Evolutionary conservation across 2,797 vertebrate genomes (phyloP), one percentile per base, ranked within the genome.

Genomic region (Rhinophrynus dorsalis): DNA sequence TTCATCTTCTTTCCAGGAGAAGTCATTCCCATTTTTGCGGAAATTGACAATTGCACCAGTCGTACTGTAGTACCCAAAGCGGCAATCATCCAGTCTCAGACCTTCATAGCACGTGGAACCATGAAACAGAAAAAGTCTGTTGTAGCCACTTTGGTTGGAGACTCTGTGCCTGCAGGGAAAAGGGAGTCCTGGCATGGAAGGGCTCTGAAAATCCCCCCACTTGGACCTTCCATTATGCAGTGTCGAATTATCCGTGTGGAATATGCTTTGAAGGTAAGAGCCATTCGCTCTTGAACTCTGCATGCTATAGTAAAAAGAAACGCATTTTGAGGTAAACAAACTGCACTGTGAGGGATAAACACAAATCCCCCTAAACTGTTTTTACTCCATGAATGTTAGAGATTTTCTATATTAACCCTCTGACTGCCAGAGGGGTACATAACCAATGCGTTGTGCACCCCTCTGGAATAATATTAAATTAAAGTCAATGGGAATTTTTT

Each of bases 211-310:
- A 97, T 99, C 83, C 97, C 96, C 0, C 96, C 97, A 0, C 92
- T 98, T 45, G 95, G 95, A 0, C 97, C 96, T 0, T 98, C 97
- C 63, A 94, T 99, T 82, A 86, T 96, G 12, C 94, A 94, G 81
- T 99, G 97, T 75, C 94, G 94, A 11, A 92, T 99, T 80, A 92
- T 99, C 73, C 94, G 92, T 42, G 96, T 98, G 77, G 95, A 96
- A 75, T 99, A 99, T 30, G 81, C 86, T 45, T 91, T 99, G 30
- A 94, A 92, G 94, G 97, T 99, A 81, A 7, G 15, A 20, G 10
- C 4, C 29, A 30, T 30, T 30, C n/a, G n/a, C n/a, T n/a, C n/a
- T n/a, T n/a, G n/a, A n/a, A n/a, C n/a, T n/a, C n/a, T n/a, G n/a
- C n/a, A n/a, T n/a, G n/a, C n/a, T n/a, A n/a, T n/a, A n/a, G n/a